phyloP scores from a whole-genome alignment of 2,797 vertebrate genomes.

The Oceanodroma leucorhoa region DNA sequence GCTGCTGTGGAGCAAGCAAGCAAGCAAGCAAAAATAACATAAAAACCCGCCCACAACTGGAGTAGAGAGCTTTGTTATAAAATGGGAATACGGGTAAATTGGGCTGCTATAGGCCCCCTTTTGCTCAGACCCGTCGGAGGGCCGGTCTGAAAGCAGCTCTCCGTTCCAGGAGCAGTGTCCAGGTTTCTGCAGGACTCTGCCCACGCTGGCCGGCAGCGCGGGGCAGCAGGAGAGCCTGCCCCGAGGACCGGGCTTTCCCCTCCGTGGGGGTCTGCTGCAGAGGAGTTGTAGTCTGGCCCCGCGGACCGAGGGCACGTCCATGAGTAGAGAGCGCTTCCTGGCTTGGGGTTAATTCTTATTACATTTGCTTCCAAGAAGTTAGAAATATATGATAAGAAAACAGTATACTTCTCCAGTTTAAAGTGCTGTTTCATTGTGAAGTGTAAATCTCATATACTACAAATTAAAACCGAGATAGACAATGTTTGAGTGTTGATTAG shows the following conservation, averaged over 20 bases:
- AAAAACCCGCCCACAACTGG: rapidly evolving
- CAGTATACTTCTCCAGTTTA: not conserved
- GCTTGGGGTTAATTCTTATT: too few species aligned
- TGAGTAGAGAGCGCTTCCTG: rapidly evolving
- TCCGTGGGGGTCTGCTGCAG: not conserved
- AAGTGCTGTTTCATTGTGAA: not conserved
- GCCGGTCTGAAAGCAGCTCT: not conserved
- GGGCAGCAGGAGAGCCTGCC: not conserved
- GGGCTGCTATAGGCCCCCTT: rapidly evolving
- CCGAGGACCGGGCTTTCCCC: not conserved
- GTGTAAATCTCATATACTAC: not conserved
- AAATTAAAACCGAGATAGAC: not conserved
- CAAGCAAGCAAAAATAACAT: too few species aligned
- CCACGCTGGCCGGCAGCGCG: rapidly evolving
- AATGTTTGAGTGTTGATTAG: not conserved
- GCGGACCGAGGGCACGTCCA: rapidly evolving
- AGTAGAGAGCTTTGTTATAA: too few species aligned
- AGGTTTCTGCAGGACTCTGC: not conserved
- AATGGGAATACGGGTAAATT: rapidly evolving
- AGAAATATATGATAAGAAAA: rapidly evolving
- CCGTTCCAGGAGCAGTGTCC: rapidly evolving
- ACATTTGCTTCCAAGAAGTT: not conserved
- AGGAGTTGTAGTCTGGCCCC: rapidly evolving
- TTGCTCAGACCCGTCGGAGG: not conserved
- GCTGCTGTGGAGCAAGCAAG: not conserved